Evolutionary conservation across 2,888 invertebrate genomes (phyloP), one percentile per base, ranked within the genome.

Genomic region (Diplolepis rosae): DNA sequence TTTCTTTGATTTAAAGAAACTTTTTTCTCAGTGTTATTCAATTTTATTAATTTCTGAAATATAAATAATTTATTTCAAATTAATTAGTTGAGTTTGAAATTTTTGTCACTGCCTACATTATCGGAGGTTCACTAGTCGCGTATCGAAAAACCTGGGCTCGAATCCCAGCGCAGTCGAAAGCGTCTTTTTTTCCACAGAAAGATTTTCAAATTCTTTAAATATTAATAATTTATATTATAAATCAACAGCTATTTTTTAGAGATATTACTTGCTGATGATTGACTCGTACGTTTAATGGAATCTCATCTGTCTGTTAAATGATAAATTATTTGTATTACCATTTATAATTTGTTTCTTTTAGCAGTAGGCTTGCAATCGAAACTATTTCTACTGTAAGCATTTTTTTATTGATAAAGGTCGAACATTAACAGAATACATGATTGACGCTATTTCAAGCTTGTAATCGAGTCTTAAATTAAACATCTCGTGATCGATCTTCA

Each of bases 271-370:
- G 6, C 2, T 32, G 35, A 61, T 61, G 1, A n/a, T 22, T 22
- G 56, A 32, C 6, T 24, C 35, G 24, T 61, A n/a, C 32, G 22
- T 7, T 61, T 30, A 30, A 54, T 54, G 28, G 15, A 30, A 30
- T 54, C 30, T 6, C 56, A 61, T 32, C 35, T 61, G 56, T 61
- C 56, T 35, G 22, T n/a, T 39, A 61, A 24, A 27, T 61, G 56
- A 61, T 39, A 39, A 35, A 61, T 61, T 61, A 61, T 61, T 39
- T 39, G 35, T 39, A 35, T 56, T 56, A 18, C 22, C 35, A 22
- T 24, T 56, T 61, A 35, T 35, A 61, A 39, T 61, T 35, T 9
- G 6, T 61, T 39, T 61, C 24, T 24, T n/a, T 39, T 24, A 61
- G 35, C 39, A 61, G 35, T 24, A 18, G 22, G 56, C 22, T 24